A percentile compares a stretch with the other conserved stretches of the same genome.
phyloP scores from a whole-genome alignment of 2,888 invertebrate species.

The Tetramorium bicarinatum region DNA sequence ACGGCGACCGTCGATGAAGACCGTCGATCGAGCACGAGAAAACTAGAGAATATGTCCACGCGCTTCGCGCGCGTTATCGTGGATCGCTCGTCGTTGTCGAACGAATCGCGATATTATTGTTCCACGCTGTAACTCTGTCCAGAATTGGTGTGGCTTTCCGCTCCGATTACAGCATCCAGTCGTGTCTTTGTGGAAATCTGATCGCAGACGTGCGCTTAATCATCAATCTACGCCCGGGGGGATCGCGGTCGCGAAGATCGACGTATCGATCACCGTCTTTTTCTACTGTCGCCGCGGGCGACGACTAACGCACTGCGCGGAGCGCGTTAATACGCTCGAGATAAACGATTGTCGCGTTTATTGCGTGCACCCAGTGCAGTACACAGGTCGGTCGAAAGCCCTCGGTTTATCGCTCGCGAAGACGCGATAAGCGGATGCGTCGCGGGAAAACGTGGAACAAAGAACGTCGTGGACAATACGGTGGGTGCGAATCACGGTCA shows the following conservation, averaged over 20 bases:
- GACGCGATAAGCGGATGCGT: slow-evolving; percentile 15
- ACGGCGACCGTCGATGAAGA: not conserved
- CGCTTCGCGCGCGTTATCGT: slow-evolving; percentile 11
- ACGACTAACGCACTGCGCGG: slow-evolving; percentile 11
- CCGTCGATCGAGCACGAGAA: not conserved
- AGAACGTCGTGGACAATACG: not conserved
- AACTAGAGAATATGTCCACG: not conserved
- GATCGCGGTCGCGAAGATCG: slow-evolving; percentile 10
- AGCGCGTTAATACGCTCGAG: slow-evolving; percentile 1
- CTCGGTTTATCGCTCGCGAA: slow-evolving; percentile 19
- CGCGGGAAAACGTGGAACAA: not conserved
- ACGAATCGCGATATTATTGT: not conserved
- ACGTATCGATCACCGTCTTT: slow-evolving; percentile 8
- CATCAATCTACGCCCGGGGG: not conserved
- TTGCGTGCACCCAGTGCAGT: slow-evolving; percentile 15
- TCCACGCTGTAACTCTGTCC: slow-evolving; percentile 4
- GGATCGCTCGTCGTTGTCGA: slow-evolving; percentile 27
- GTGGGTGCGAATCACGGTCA: not conserved
- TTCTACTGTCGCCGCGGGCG: not conserved
- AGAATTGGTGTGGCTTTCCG: slow-evolving; percentile 4
- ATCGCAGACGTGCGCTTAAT: not conserved
- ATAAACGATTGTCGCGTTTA: slow-evolving; percentile 25
- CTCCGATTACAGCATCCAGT: not conserved
- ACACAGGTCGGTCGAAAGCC: slow-evolving; percentile 12
- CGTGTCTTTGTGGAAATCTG: not conserved